Percentiles rank a stretch among this genome's conserved stretches.
These are phyloP conservation scores for Pseudomugil tenellus DNA, from an alignment of 2,797 vertebrate genomes.

Conservation along the genomic window DNA sequence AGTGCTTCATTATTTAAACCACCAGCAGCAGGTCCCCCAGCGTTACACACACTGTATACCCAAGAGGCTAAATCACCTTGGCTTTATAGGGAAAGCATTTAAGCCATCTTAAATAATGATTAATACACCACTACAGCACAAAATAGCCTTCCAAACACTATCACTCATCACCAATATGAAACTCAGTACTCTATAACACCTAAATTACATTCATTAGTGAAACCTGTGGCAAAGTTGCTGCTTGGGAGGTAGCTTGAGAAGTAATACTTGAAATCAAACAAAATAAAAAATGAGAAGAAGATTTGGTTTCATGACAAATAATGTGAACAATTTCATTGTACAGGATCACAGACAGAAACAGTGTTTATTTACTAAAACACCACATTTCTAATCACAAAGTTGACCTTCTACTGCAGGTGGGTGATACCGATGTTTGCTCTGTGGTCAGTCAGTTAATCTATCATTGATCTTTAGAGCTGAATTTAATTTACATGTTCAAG, in stretches of 20 bases:
- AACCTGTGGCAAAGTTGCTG: slow-evolving; percentile 28
- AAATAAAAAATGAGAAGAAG: slow-evolving; percentile 53
- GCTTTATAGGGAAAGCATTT: slow-evolving; percentile 67
- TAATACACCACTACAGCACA: slow-evolving; percentile 65
- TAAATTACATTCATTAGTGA: slow-evolving; percentile 72
- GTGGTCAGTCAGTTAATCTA: slow-evolving; percentile 5
- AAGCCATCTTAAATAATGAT: slow-evolving; percentile 77
- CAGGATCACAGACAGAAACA: slow-evolving; percentile 16
- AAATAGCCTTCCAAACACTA: slow-evolving; percentile 55
- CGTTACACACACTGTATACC: slow-evolving; percentile 62
- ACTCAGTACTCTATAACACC: slow-evolving; percentile 56
- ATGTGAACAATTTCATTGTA: slow-evolving; percentile 9
- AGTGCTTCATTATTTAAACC: slow-evolving; percentile 73
- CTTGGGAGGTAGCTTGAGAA: slow-evolving; percentile 36
- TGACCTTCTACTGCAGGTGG: slow-evolving; percentile 10
- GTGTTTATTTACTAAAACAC: slow-evolving; percentile 4
- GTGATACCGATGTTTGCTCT: not conserved
- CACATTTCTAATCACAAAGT: slow-evolving; percentile 1
- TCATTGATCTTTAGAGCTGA: not conserved
- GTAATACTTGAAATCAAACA: slow-evolving; percentile 58
- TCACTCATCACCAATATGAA: slow-evolving; percentile 75
- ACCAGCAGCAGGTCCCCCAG: slow-evolving; percentile 55
- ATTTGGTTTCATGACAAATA: slow-evolving; percentile 33
- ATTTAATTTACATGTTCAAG: slow-evolving; percentile 2
- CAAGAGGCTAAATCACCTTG: slow-evolving; percentile 71